Percentiles rank a stretch among this genome's conserved stretches.
These are phyloP conservation scores for Lamproptera curius DNA, from an alignment of 2,888 invertebrate species.

Conservation along the genomic window DNA sequence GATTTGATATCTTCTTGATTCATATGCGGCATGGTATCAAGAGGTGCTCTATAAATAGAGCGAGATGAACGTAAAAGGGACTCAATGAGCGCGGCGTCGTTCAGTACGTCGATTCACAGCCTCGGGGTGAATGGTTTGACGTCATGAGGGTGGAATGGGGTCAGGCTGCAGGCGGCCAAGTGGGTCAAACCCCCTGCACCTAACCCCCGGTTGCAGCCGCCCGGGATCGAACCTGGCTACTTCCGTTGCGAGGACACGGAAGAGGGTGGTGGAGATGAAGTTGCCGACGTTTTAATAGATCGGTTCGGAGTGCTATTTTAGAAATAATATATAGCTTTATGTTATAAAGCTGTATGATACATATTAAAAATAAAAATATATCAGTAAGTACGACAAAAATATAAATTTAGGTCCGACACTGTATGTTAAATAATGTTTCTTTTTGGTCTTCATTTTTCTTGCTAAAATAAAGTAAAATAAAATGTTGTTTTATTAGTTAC, in stretches of 20 bases:
- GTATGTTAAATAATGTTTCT: no score
- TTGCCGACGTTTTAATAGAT: no score
- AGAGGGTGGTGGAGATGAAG: no score
- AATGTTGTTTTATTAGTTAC: no score
- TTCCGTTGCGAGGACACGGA: slow-evolving; percentile 28
- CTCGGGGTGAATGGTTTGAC: slow-evolving; percentile 69
- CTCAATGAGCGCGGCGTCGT: slow-evolving; percentile 68
- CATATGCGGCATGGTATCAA: background rate
- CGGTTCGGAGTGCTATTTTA: no score
- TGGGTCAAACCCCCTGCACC: slow-evolving; percentile 52
- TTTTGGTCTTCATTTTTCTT: no score
- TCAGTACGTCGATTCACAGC: slow-evolving; percentile 63
- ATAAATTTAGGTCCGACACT: no score
- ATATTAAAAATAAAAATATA: no score
- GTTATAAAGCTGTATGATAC: no score
- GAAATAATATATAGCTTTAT: no score
- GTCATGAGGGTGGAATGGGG: slow-evolving; percentile 66
- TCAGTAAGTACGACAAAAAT: no score
- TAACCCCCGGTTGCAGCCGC: slow-evolving; percentile 26
- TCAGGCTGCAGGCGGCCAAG: slow-evolving; percentile 63
- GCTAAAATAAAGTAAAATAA: no score
- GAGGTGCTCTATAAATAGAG: slow-evolving; percentile 54
- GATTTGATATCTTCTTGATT: background rate
- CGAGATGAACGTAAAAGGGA: slow-evolving; percentile 54
- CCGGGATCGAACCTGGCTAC: slow-evolving; percentile 33